phyloP scores from a whole-genome alignment of 2,888 invertebrate genomes.

The Plagodis dolabraria region DNA sequence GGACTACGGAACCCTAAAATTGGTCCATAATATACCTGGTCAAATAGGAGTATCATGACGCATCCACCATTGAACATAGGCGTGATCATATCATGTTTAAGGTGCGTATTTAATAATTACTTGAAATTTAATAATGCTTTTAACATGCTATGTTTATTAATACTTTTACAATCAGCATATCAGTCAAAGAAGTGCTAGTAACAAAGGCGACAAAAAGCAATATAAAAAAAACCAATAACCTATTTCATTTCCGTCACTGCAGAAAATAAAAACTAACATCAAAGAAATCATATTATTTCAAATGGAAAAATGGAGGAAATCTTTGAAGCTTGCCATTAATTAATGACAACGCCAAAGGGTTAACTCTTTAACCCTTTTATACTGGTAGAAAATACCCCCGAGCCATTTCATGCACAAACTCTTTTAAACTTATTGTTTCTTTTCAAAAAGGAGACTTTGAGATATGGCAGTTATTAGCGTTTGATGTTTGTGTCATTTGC shows the following conservation, averaged over 20 bases:
- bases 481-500: conserved; percentile 64
- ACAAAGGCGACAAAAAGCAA: conserved; percentile 1
- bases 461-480: conserved; percentile 76
- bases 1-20: too few species aligned
- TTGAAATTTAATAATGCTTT: too few species aligned
- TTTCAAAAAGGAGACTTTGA: conserved; percentile 73
- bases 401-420: conserved; percentile 73
- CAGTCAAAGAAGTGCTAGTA: conserved; percentile 14
- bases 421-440: conserved; percentile 80
- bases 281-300: conserved; percentile 60
- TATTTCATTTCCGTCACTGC: conserved; percentile 38
- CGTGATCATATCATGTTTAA: too few species aligned
- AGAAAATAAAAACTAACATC: conserved; percentile 60
- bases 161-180: too few species aligned
- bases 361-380: conserved; percentile 70
- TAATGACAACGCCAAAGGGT: conserved; percentile 74
- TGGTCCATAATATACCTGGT: too few species aligned
- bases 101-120: too few species aligned
- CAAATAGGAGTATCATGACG: too few species aligned
- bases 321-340: conserved; percentile 75
- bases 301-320: conserved; percentile 47
- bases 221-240: conserved; percentile 31
- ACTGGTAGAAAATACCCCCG: conserved; percentile 60
- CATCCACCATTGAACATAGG: too few species aligned
- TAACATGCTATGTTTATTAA: too few species aligned